Evolutionary conservation across 1,140 invertebrate genomes (phyloP).

Genomic region (Geopemphigus sp.): DNA sequence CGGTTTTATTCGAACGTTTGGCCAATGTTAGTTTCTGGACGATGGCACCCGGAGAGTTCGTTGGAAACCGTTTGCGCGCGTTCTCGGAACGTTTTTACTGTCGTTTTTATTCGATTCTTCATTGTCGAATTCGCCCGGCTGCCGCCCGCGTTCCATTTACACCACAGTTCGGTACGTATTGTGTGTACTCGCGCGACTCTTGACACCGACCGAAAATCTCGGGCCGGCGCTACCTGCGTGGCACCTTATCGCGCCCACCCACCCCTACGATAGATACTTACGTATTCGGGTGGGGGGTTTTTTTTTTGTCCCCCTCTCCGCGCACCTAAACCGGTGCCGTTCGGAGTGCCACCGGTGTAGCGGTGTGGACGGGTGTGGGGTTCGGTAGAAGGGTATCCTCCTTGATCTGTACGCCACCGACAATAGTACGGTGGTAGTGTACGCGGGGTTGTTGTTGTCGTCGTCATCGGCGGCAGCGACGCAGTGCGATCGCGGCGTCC

Average conservation of each 20-base stretch:
- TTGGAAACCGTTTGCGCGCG: neutral
- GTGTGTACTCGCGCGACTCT: neutral
- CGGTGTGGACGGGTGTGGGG: neutral
- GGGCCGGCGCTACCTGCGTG: constrained; percentile 21
- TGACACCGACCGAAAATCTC: neutral
- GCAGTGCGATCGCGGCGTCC: constrained; percentile 26
- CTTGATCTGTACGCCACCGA: neutral
- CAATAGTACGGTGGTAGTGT: neutral
- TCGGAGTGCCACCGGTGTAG: neutral
- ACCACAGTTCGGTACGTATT: neutral
- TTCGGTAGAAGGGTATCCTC: too few relatives aligned
- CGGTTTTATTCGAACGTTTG: neutral
- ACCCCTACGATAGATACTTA: too few relatives aligned
- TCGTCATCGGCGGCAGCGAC: too few relatives aligned
- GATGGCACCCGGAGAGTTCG: neutral
- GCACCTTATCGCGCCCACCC: constrained; percentile 7
- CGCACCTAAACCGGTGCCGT: constrained; percentile 37
- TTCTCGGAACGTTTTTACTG: constrained; percentile 21
- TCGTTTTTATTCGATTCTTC: neutral
- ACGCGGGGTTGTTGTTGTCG: neutral
- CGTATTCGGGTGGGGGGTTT: too few relatives aligned
- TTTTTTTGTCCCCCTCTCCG: too few relatives aligned
- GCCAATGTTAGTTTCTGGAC: neutral
- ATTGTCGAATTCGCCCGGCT: neutral
- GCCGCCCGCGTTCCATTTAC: neutral